Evolutionary conservation across 2,113 vertebrate species (phyloP), one percentile per base, ranked within the genome.

Genomic region (Sinocyclocheilus maitianheensis): DNA sequence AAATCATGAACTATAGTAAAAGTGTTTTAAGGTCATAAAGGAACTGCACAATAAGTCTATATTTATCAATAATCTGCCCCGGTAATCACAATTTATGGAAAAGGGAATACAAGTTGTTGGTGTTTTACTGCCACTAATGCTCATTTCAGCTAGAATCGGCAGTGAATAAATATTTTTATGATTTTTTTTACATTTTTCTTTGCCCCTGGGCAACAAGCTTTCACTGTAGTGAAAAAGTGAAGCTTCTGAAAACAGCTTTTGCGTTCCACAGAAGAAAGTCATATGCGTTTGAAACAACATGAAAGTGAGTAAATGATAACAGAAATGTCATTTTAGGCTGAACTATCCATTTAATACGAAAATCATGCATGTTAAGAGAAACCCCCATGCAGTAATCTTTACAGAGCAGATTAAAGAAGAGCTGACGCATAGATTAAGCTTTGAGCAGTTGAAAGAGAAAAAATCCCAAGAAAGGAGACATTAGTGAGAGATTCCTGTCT

Each of bases 311-410:
- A 37, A 80, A 80, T 1, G 11, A 77, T 55, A 24, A 77, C 75
- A 43, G 78, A 10, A 1, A 26, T 81, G 65, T 55, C 0, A 67
- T 81, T 81, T 81, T 48, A 2, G 4, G 9, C 13, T 30, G 62
- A 81, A 69, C 62, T 34, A 14, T 67, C 40, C 43, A n/a, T 69
- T 82, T 48, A 82, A 30, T 81, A 51, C 0, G 26, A 53, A 71
- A 71, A 22, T 34, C 65, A 71, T 83, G 81, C 81, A 11, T 48
- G 60, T 65, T 65, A 48, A 83, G 10, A 83, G 48, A 74, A 22
- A 26, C 48, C 67, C 16, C 5, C 20, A 53, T 62, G 20, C 94
- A 93, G 72, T 75, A 60, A 80, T 83, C 85, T 81, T 85, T 43
- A 53, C n/a, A 71, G n/a, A 24, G 11, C n/a, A 34, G 74, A 77